Evolutionary conservation across 2,888 invertebrate genomes (phyloP).

Genomic region (Mactromeris polynyma): DNA sequence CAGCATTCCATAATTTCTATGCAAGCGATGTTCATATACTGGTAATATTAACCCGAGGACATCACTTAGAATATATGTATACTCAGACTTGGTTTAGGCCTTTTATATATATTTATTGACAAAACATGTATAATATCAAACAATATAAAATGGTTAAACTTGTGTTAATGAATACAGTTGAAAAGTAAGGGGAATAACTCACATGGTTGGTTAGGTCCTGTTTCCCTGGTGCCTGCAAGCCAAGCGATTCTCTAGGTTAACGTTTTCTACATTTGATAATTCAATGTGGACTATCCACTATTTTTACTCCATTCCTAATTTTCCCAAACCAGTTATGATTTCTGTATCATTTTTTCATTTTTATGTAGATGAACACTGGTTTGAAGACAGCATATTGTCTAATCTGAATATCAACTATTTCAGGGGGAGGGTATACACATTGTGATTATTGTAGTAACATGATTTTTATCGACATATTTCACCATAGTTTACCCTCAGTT

Average conservation of each 20-base stretch:
- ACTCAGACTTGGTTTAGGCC: neutral
- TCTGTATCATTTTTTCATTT: neutral
- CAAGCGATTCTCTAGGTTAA: slow-evolving; percentile 61
- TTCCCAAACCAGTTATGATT: neutral
- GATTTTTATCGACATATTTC: too few species aligned
- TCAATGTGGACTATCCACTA: slow-evolving; percentile 13
- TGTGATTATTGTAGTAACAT: too few species aligned
- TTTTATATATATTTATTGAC: neutral
- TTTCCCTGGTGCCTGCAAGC: slow-evolving; percentile 67
- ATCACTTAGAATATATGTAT: too few species aligned
- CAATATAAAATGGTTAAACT: slow-evolving; percentile 5
- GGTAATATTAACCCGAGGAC: neutral
- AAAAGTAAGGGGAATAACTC: slow-evolving; percentile 69
- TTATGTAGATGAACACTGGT: neutral
- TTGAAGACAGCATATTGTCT: neutral
- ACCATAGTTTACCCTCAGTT: too few species aligned
- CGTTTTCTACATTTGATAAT: slow-evolving; percentile 29
- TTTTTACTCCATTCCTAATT: slow-evolving; percentile 30
- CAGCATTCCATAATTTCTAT: neutral
- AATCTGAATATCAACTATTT: too few species aligned
- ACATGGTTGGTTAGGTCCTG: slow-evolving; percentile 70
- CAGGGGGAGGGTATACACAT: too few species aligned
- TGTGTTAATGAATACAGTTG: slow-evolving; percentile 29
- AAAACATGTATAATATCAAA: neutral
- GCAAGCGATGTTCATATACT: neutral